Evolutionary conservation across 2,888 invertebrate genomes (phyloP), one percentile per base, ranked within the genome.

Genomic region (Mycalesis mineus): DNA sequence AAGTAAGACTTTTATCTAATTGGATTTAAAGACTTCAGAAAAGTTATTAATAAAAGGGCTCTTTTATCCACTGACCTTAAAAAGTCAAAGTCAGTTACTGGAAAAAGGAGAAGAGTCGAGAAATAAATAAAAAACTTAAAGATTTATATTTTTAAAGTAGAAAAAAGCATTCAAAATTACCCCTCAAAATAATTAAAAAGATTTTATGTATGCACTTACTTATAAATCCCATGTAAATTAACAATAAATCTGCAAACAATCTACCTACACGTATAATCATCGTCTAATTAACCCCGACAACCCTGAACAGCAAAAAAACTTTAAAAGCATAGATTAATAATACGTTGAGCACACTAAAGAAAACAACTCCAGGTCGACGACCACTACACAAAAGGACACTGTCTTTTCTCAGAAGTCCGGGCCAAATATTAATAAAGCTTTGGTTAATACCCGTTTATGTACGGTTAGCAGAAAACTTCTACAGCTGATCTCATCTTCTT

Each of bases 371-470:
- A 72, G 86, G 82, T 86, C 84, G 72, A 72, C 68, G 84, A 61
- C 66, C 84, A 62, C 66, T 65, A 68, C 67, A 70, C 69, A 66
- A 73, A 77, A 78, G 83, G 78, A 84, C 86, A 79, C 78, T 78
- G 84, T 78, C 81, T 79, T 73, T 85, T 86, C 87, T 75, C 68
- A 73, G 87, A 85, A 87, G 70, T 68, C 70, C 72, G 72, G 69
- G 71, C 73, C 72, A 68, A 82, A 84, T 79, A 75, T 79, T 78
- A 77, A 80, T 67, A 78, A 79, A 75, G 66, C 67, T 68, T 67
- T 65, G 58, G 58, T 61, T 61, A 68, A 70, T 62, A 62, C 63
- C 54, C 62, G 74, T 80, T 82, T 81, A 78, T 76, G 78, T 73
- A 55, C 65, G 60, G 56, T 41, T 58, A 47, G 31, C 48, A 40